Conservation (phyloP, 1,140 invertebrate species). For the Centruroides sculpturatus region DNA sequence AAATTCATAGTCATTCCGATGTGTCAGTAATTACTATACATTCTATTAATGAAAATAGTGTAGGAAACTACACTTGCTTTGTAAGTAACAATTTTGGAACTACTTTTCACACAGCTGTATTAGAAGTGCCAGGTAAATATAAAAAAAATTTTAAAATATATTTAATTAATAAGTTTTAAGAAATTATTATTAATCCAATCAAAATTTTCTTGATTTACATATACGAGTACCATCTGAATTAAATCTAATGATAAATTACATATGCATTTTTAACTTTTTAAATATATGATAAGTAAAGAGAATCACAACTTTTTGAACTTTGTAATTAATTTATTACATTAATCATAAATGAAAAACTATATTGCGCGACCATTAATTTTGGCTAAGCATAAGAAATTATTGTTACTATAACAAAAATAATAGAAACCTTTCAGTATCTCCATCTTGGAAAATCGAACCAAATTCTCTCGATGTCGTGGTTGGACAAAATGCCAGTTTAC, state of each 20-base stretch:
- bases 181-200: too few species aligned
- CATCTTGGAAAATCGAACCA: constrained; percentile 9
- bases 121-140: constrained; percentile 14
- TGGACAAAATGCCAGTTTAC: constrained; percentile 2
- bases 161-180: not conserved
- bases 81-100: constrained; percentile 50
- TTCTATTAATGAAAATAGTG: constrained; percentile 32
- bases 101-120: constrained; percentile 39
- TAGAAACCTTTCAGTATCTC: constrained; percentile 6
- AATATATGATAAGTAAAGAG: not conserved
- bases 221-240: constrained; percentile 14
- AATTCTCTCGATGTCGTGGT: not conserved
- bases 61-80: constrained; percentile 58
- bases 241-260: not conserved
- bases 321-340: too few species aligned
- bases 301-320: too few species aligned
- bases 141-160: not conserved
- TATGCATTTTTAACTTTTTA: too few species aligned
- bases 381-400: not conserved
- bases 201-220: too few species aligned
- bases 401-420: not conserved
- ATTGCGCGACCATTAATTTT: not conserved
- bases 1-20: not conserved
- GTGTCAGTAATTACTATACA: constrained; percentile 4
- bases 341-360: not conserved